Evolutionary conservation across 2,113 vertebrate species (phyloP).

Genomic region (Chlamydotis undulata): DNA sequence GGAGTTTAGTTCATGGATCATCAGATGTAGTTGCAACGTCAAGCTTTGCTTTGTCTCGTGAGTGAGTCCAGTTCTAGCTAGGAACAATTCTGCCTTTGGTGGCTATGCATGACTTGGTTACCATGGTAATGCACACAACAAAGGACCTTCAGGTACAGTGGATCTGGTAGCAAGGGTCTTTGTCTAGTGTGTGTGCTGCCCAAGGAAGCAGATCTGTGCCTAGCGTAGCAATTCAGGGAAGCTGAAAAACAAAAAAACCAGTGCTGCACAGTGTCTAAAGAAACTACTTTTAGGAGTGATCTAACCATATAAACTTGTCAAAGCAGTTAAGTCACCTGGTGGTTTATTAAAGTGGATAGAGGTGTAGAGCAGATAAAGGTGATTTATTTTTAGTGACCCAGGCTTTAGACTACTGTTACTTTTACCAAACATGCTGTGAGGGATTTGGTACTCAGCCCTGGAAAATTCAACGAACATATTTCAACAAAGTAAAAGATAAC

Average conservation of each 20-base stretch:
- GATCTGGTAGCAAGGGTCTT: background rate
- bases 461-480: background rate
- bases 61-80: background rate
- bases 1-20: background rate
- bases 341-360: background rate
- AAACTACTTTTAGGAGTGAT: background rate
- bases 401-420: background rate
- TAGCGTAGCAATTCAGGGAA: background rate
- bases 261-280: background rate
- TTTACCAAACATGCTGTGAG: background rate
- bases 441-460: background rate
- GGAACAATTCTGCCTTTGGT: background rate
- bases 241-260: background rate
- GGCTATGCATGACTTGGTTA: background rate
- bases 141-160: background rate
- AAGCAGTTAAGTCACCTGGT: background rate
- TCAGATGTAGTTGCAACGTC: background rate
- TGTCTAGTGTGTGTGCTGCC: fast-evolving
- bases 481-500: background rate
- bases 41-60: background rate
- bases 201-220: background rate
- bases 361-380: background rate
- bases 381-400: background rate
- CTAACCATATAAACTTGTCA: background rate
- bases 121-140: background rate